phyloP scores from a whole-genome alignment of 92 coral and sea anemone species.

The Metridium senile region DNA sequence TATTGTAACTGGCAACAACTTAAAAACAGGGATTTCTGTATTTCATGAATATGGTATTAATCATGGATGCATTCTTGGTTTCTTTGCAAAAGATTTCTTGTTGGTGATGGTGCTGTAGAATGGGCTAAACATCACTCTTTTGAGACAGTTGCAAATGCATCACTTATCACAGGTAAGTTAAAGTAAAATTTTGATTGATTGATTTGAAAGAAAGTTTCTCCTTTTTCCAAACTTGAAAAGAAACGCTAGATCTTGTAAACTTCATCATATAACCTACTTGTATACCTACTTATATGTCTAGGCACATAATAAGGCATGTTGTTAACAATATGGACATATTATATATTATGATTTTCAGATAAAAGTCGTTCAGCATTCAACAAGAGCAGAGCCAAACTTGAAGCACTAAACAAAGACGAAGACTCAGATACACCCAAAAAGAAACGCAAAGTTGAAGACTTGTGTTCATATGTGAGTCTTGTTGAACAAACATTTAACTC shows the following conservation, averaged over 20 bases:
- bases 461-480: slow-evolving; percentile 57
- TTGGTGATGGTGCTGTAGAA: slow-evolving; percentile 84
- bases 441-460: slow-evolving; percentile 61
- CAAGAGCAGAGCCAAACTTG: slow-evolving; percentile 54
- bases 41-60: too few species aligned
- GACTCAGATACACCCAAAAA: slow-evolving; percentile 24
- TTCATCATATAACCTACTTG: too few species aligned
- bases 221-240: too few species aligned
- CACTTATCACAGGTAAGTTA: slow-evolving; percentile 68
- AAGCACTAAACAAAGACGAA: slow-evolving; percentile 3
- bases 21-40: too few species aligned
- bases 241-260: too few species aligned
- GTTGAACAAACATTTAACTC: neutral
- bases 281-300: too few species aligned
- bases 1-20: too few species aligned
- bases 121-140: slow-evolving; percentile 86
- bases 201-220: too few species aligned
- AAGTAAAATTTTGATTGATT: too few species aligned
- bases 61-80: neutral
- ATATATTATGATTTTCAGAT: slow-evolving; percentile 53
- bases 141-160: slow-evolving; percentile 25
- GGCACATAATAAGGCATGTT: too few species aligned
- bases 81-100: slow-evolving; percentile 59
- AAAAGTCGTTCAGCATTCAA: slow-evolving; percentile 76
- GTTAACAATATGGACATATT: too few species aligned